Evolutionary conservation across 2,888 invertebrate species (phyloP).

Genomic region (Acleris laterana): DNA sequence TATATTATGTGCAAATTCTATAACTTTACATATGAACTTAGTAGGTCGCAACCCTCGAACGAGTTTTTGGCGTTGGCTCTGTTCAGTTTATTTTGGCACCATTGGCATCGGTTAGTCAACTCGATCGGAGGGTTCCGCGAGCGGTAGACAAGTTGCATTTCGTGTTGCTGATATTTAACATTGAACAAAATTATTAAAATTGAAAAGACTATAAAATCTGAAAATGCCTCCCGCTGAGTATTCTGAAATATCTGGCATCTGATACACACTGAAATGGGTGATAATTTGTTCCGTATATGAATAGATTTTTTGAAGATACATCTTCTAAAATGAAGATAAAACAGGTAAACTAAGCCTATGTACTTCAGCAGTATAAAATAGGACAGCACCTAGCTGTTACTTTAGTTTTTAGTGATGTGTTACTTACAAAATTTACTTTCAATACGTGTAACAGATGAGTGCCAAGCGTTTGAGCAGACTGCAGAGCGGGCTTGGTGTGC

Average conservation of each 20-base stretch:
- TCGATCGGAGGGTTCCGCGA: slow-evolving; percentile 6
- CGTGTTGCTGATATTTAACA: slow-evolving; percentile 4
- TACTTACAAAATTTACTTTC: no score
- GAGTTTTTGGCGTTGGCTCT: slow-evolving; percentile 24
- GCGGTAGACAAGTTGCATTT: slow-evolving; percentile 13
- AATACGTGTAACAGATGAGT: no score
- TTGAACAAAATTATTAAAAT: neutral
- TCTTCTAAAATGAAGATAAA: neutral
- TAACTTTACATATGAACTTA: slow-evolving; percentile 19
- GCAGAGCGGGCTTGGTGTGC: no score
- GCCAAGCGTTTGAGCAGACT: no score
- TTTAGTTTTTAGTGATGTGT: no score
- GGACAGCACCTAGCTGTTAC: no score
- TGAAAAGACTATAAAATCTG: slow-evolving; percentile 4
- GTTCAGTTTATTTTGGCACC: slow-evolving; percentile 30
- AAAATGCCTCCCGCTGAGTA: slow-evolving; percentile 20
- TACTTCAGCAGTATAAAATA: slow-evolving; percentile 2
- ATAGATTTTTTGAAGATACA: no score
- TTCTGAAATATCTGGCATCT: slow-evolving; percentile 13
- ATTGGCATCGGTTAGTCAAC: slow-evolving; percentile 12
- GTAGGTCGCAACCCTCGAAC: slow-evolving; percentile 12
- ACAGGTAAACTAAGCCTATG: neutral
- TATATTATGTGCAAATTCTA: slow-evolving; percentile 29
- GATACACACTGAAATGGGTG: neutral
- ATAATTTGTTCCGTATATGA: slow-evolving; percentile 1